Percentiles rank a stretch among this genome's conserved stretches.
These are phyloP conservation scores for Myopa testacea DNA, from an alignment of 2,888 invertebrate genomes.

Conservation along the genomic window DNA sequence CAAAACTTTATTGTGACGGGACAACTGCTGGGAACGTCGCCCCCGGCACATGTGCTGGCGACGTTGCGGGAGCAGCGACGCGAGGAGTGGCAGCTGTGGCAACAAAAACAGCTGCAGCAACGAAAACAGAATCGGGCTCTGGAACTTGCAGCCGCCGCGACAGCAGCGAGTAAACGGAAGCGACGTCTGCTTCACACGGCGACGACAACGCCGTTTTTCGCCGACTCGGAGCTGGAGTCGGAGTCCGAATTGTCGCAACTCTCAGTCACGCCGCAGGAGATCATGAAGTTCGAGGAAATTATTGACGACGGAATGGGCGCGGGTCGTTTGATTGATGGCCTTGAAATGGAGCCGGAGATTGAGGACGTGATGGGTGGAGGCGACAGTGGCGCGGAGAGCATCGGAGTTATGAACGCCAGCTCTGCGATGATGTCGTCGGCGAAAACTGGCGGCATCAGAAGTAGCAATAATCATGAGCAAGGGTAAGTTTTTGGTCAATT, in stretches of 20 bases:
- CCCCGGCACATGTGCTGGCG: constrained; percentile 58
- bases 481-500: constrained; percentile 44
- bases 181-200: constrained; percentile 13
- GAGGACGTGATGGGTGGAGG: constrained; percentile 52
- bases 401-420: constrained; percentile 50
- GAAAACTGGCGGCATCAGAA: constrained; percentile 43
- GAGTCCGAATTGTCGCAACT: constrained; percentile 55
- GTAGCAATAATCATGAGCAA: constrained; percentile 48
- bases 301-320: constrained; percentile 62
- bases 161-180: constrained; percentile 37
- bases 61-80: constrained; percentile 56
- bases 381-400: constrained; percentile 37
- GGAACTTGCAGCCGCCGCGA: constrained; percentile 45
- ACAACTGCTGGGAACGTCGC: constrained; percentile 60
- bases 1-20: constrained; percentile 64
- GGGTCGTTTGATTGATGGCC: constrained; percentile 60
- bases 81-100: constrained; percentile 56
- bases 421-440: constrained; percentile 52
- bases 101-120: constrained; percentile 34
- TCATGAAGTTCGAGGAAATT: constrained; percentile 64
- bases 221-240: constrained; percentile 63
- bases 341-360: constrained; percentile 64
- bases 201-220: constrained; percentile 13
- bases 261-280: constrained; percentile 57
- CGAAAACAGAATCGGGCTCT: constrained; percentile 44